Percentiles rank a stretch among this genome's conserved stretches.
Evolutionary conservation across 2,113 vertebrate species (phyloP).

Genomic region (Chauna torquata): DNA sequence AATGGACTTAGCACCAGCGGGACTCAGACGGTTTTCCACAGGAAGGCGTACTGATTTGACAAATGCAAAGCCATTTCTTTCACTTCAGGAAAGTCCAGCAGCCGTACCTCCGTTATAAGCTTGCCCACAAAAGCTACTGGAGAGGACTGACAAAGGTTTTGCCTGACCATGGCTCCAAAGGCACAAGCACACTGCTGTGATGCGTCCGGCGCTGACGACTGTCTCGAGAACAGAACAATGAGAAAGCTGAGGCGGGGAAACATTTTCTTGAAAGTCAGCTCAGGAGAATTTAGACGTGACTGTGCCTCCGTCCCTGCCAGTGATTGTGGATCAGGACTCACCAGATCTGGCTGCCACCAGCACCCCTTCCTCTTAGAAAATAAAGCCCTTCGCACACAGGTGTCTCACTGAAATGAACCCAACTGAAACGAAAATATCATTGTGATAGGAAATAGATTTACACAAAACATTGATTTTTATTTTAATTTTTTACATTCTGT

Average conservation of each 20-base stretch:
- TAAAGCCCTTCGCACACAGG: background rate
- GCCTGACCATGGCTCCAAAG: background rate
- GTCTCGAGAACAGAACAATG: background rate
- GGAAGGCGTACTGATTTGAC: background rate
- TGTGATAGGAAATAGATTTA: background rate
- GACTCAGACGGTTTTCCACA: background rate
- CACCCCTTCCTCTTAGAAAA: background rate
- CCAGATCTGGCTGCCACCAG: background rate
- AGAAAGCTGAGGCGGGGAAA: background rate
- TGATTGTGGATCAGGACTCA: background rate
- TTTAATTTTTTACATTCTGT: background rate
- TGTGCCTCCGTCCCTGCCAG: background rate
- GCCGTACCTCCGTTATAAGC: fast-evolving
- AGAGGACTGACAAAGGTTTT: background rate
- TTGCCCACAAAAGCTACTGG: background rate
- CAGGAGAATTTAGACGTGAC: background rate
- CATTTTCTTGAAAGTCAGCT: background rate
- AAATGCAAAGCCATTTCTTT: background rate
- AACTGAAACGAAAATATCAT: background rate
- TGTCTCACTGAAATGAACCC: background rate
- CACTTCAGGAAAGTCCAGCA: background rate
- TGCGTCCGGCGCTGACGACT: fast-evolving
- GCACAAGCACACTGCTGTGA: background rate
- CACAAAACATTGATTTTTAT: background rate
- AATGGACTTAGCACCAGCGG: background rate